phyloP scores from a whole-genome alignment of 2,797 vertebrate genomes.

The Melanotaenia pygmaea region DNA sequence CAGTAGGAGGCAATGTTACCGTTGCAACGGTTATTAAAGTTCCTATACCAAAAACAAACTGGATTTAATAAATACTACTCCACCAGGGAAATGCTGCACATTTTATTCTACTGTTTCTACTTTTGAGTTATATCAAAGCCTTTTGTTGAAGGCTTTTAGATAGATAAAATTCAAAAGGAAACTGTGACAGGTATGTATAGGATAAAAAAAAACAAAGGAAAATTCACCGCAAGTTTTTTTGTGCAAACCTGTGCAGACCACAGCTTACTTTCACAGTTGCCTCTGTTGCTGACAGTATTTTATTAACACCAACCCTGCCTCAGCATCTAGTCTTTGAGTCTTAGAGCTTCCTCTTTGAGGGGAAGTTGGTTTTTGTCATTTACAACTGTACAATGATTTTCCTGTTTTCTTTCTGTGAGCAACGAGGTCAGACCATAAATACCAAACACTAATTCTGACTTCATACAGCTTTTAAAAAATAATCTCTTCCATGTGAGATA shows the following conservation, averaged over 20 bases:
- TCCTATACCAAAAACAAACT: not conserved
- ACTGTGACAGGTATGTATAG: not conserved
- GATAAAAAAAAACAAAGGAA: slow-evolving; percentile 5
- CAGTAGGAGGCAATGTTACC: slow-evolving; percentile 19
- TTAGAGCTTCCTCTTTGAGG: not conserved
- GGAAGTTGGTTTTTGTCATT: not conserved
- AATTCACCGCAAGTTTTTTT: not conserved
- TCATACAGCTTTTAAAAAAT: not conserved
- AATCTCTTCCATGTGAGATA: not conserved
- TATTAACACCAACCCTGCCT: not conserved
- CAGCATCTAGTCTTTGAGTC: no score
- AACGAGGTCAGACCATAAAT: not conserved
- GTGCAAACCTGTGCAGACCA: not conserved
- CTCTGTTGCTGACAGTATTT: not conserved
- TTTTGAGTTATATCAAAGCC: not conserved
- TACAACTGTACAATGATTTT: not conserved
- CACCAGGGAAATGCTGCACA: no score
- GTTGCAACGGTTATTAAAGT: not conserved
- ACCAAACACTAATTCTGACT: not conserved
- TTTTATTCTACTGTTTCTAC: not conserved
- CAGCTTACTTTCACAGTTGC: not conserved
- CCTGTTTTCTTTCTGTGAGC: not conserved
- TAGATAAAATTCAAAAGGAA: not conserved
- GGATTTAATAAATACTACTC: not conserved
- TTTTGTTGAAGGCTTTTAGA: not conserved